Base-by-base conservation (phyloP, 2,888 invertebrate genomes). In the Oxyscelio sp. region DNA sequence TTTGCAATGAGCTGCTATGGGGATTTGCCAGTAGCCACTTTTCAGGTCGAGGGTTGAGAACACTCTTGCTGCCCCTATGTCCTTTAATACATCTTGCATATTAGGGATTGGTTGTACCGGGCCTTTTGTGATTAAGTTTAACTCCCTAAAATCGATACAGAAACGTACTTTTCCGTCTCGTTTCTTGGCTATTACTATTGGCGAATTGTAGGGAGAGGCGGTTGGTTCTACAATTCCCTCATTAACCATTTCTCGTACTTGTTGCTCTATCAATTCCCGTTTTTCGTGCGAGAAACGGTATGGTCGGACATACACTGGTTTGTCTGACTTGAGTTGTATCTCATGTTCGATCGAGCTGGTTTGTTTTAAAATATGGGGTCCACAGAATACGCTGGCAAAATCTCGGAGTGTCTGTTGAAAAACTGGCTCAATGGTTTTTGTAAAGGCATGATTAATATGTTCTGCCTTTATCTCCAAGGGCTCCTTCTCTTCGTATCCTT, bases 11-110 rank as follows among this genome's bases (percentile, higher is more conserved):
- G n/a, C n/a, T n/a, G n/a, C n/a, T n/a, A n/a, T n/a, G n/a, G 27
- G 27, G 6, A 3, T 27, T 6, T 6, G 27, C 4, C 27, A 27
- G 6, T 90, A 92, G 1, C 91, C 90, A 56, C 87, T 86, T 22
- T 87, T 87, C 6, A 91, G 71, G 19, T 92, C 91, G 2, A 92
- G 58, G n/a, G 89, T 89, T 5, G 89, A 80, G 11, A 90, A 27
- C 4, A 27, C 6, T 27, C 27, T 3, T 27, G 27, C 27, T 11
- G 45, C 87, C 0, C 74, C 80, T 4, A 74, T 3, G 13, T 66
- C 73, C 5, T 61, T 54, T 1, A 80, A 5, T 6, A 52, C 15
- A 0, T 81, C 65, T 4, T 66, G 59, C 1, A 81, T 74, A 11
- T 9, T 34, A 2, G 34, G 34, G 5, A 34, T 34, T 11, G 5